Percentiles rank a stretch among this genome's conserved stretches.
Conservation (phyloP, 92 coral and sea anemone species). For the Epizoanthus scotinus region DNA sequence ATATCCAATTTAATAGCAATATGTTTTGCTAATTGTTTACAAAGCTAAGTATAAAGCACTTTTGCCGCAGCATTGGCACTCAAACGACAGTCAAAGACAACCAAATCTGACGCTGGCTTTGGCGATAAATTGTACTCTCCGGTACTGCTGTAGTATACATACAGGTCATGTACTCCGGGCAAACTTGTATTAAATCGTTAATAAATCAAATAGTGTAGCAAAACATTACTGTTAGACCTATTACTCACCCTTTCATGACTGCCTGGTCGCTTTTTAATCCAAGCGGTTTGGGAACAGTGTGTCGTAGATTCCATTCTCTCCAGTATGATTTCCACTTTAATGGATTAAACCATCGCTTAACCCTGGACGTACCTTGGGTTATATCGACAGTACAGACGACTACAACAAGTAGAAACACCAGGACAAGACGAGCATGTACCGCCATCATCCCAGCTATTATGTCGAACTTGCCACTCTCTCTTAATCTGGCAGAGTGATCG, state of each 20-base stretch:
- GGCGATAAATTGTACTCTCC: too few species aligned
- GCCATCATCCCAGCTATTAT: conserved; percentile 25
- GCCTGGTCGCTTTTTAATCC: conserved; percentile 40
- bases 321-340: conserved; percentile 25
- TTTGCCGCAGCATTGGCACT: too few species aligned
- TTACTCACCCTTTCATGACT: conserved; percentile 28
- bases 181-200: too few species aligned
- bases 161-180: too few species aligned
- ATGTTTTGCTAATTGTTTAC: too few species aligned
- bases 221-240: too few species aligned
- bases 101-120: too few species aligned
- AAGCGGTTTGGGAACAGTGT: conserved; percentile 27
- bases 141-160: too few species aligned
- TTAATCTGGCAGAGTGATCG: background rate
- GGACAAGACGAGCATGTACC: conserved; percentile 14
- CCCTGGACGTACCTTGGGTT: background rate
- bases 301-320: conserved; percentile 9
- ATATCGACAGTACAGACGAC: conserved; percentile 5
- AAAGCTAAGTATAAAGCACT: too few species aligned
- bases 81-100: too few species aligned
- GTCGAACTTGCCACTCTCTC: background rate
- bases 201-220: too few species aligned
- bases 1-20: too few species aligned
- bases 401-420: background rate
- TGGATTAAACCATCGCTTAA: conserved; percentile 34